Conservation (phyloP, 2,888 invertebrate species). For the Stenotaenia linearis region DNA sequence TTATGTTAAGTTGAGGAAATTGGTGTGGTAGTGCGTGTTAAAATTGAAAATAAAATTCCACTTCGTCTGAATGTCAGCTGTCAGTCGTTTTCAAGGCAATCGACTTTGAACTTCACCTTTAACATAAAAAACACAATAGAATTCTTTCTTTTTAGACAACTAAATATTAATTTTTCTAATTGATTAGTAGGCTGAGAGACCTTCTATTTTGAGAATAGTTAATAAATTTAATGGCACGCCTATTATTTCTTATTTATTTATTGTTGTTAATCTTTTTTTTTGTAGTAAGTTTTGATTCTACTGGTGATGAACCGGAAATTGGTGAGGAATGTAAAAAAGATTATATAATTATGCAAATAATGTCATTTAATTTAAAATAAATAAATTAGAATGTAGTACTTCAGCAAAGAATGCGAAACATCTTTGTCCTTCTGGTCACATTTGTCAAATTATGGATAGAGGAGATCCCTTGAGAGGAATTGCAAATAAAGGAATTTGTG, state of each 20-base stretch:
- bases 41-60: not conserved
- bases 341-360: not conserved
- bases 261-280: not conserved
- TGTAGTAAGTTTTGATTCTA: not conserved
- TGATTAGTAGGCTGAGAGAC: not conserved
- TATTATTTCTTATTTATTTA: too few species aligned
- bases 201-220: not conserved
- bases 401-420: not conserved
- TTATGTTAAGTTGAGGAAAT: not conserved
- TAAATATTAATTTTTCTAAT: too few species aligned
- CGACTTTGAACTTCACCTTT: conserved; percentile 15
- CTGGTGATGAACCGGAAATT: not conserved
- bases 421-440: not conserved
- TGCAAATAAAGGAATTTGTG: not conserved
- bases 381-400: not conserved
- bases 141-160: not conserved
- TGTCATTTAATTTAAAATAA: not conserved
- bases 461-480: conserved; percentile 6
- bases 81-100: not conserved
- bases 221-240: not conserved
- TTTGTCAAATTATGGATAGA: conserved; percentile 7
- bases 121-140: not conserved
- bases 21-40: not conserved
- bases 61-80: not conserved
- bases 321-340: not conserved